Base-by-base conservation (phyloP, 2,113 vertebrate species). In the Tenrec ecaudatus region DNA sequence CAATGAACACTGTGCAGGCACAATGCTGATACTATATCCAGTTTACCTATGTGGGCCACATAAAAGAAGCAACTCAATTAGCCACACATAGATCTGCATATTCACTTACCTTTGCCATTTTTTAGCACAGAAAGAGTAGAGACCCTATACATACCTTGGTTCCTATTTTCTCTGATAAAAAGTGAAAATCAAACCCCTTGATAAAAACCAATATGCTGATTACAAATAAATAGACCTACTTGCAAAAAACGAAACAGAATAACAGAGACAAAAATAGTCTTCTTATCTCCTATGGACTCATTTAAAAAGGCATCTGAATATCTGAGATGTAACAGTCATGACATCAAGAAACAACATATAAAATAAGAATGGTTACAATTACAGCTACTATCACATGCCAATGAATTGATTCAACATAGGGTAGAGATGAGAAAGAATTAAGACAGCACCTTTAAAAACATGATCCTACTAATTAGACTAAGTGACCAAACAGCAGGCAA, bases 381-480 rank as follows among this genome's bases (percentile, higher is more conserved):
- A 91, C 43, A 89, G 38, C 81, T 84, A 89, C 3, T 75, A 38
- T 76, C 66, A 89, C 84, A 93, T 87, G 20, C 3, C 16, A 0
- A 36, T 85, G 22, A 83, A 82, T 92, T 1, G 1, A 89, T 95
- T 88, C 14, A 53, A 60, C 9, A 62, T n/a, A 69, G 29, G 36
- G 15, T 66, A 89, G 66, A 89, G 58, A 88, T 53, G 11, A 84
- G 9, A 33, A 88, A 47, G 38, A 89, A 86, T 95, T 78, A 93
- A 95, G 85, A 85, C 40, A 86, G 38, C 22, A 71, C n/a, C 78
- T 94, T 94, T 91, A 38, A 88, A 92, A 95, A 89, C 57, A 82
- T 2, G 43, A 73, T 92, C 80, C 69, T 88, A 58, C 69, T 93
- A 80, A 94, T 96, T 64, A 85, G 82, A 62, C 27, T 82, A 85